Evolutionary conservation across 2,113 vertebrate species (phyloP), one percentile per base, ranked within the genome.

Genomic region (Colinus virginianus): DNA sequence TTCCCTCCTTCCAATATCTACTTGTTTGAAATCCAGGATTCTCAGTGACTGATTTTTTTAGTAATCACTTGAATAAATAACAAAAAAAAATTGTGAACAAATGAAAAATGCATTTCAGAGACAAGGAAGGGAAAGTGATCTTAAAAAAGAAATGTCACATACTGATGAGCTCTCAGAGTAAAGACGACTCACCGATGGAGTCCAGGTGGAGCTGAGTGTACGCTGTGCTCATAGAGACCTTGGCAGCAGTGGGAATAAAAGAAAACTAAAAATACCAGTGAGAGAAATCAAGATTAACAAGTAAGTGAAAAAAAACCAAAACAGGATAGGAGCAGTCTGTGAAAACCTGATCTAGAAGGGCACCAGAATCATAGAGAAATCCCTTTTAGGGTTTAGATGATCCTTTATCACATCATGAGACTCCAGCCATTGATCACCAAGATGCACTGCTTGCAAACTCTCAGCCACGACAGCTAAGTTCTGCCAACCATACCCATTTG

Each of bases 201-300:
- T 51, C 56, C 49, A 40, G 14, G 8, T 8, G 32, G 13, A 66
- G 8, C 46, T 69, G 43, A 62, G 36, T 43, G 1, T 11, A 23
- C 38, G 26, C 3, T 0, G 0, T 3, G 6, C 53, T 9, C 19
- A 42, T 7, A 3, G 42, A 49, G 21, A 80, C 5, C 12, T 4
- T 56, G 21, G 13, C 38, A 84, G 53, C 15, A 48, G 21, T 11
- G 42, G 92, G 28, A 94, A 67, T 6, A 58, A 61, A 87, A 76
- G 0, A 42, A 23, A 64, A 79, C 7, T 45, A 26, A 83, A 81
- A 95, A 83, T 1, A 78, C 55, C 32, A 61, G 8, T 1, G 2
- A 70, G 45, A 72, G 21, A 66, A 87, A 83, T 40, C 26, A 51
- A 72, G 19, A 94, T 85, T 53, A 82, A 58, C 0, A 12, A 22